Conservation (phyloP, 2,888 invertebrate species). For the Marronus borbonicus region DNA sequence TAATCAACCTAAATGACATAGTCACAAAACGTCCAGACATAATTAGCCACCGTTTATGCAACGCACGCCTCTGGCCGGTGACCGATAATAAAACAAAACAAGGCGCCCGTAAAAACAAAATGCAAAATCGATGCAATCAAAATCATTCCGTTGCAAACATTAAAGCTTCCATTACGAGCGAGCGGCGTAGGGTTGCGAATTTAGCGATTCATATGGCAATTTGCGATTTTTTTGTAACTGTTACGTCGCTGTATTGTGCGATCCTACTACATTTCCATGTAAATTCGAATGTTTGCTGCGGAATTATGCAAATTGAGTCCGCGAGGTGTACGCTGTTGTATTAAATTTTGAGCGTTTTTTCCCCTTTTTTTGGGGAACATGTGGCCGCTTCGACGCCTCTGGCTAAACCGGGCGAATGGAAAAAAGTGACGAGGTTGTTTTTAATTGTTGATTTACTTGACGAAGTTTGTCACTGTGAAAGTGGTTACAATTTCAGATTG, state of each 20-base stretch:
- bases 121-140: conserved; percentile 2
- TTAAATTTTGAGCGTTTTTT: neutral
- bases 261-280: conserved; percentile 3
- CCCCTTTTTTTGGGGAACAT: neutral
- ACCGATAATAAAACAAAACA: too few relatives aligned
- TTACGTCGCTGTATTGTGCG: neutral
- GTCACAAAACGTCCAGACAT: too few relatives aligned
- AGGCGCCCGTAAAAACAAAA: too few relatives aligned
- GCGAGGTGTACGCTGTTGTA: neutral
- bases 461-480: too few relatives aligned
- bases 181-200: neutral
- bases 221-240: conserved; percentile 19
- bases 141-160: conserved; percentile 5
- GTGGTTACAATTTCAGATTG: too few relatives aligned
- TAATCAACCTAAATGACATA: too few relatives aligned
- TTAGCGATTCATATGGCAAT: conserved; percentile 14
- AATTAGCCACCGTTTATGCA: too few relatives aligned
- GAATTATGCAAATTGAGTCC: conserved; percentile 7
- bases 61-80: too few relatives aligned
- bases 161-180: neutral
- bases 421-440: too few relatives aligned
- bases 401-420: neutral
- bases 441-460: too few relatives aligned
- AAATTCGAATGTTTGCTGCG: conserved; percentile 20
- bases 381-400: neutral